Evolutionary conservation across 2,797 vertebrate species (phyloP), one percentile per base, ranked within the genome.

Genomic region (Mormyrus proboscirostris): DNA sequence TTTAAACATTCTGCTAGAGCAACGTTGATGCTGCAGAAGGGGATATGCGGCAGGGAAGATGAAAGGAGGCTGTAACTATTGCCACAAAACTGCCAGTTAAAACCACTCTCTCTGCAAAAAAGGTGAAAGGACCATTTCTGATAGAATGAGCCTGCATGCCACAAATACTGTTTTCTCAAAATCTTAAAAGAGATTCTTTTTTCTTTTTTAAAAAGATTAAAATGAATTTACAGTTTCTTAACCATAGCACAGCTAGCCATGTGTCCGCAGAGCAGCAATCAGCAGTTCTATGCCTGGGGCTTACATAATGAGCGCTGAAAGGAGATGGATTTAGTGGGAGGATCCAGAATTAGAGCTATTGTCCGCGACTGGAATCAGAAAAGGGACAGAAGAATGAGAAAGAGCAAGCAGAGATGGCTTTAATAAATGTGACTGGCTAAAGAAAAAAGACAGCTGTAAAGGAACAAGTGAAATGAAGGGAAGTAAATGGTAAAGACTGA

Each of bases 131-230:
- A 33, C 10, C 25, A 73, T 19, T 47, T 44, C 41, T 33, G 10
- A 91, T 44, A 88, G 19, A 93, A 90, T 79, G 49, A 83, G 53
- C 94, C 19, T 82, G 41, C 16, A n/a, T 7, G 19, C 38, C 94
- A 93, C 91, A 50, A 53, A 88, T 73, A 87, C 33, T 76, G 73
- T 85, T 89, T 91, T 82, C 41, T 19, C 76, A 47, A 82, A 82
- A 82, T 47, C 76, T 44, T 79, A 79, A 79, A 44, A 79, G 38
- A 79, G 38, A 79, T 79, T 44, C 73, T 44, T 38, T 33, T 38
- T n/a, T 44, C 14, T 79, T 44, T 79, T 44, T 44, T 2, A 8
- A 44, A 82, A 33, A 29, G 44, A 59, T 87, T 59, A 7, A 55
- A 55, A 53, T 86, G 49, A 55, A 53, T 86, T 55, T 16, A 38